Conservation (phyloP, 2,888 invertebrate genomes). For the Harmothoe impar region DNA sequence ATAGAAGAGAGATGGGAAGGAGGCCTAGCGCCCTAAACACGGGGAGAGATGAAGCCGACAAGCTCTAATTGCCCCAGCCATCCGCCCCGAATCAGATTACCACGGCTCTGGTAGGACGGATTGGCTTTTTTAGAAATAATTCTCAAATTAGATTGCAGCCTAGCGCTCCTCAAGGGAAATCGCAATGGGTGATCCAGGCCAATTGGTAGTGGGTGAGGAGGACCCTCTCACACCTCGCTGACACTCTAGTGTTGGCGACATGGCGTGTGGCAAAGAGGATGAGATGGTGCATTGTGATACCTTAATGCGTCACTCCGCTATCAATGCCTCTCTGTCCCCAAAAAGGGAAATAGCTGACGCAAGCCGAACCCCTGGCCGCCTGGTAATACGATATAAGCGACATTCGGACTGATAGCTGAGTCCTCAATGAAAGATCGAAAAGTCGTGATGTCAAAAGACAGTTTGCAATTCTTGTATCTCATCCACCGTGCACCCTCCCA, state of each 20-base stretch:
- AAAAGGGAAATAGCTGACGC: too few species aligned
- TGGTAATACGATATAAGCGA: too few species aligned
- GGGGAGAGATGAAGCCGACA: slow-evolving; percentile 26
- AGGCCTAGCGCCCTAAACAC: slow-evolving; percentile 6
- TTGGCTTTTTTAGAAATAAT: neutral
- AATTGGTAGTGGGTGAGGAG: neutral
- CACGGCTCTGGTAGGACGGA: neutral
- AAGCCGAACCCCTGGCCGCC: too few species aligned
- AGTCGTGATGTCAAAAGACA: too few species aligned
- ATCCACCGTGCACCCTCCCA: too few species aligned
- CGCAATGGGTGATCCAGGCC: slow-evolving; percentile 3
- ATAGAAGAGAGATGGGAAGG: neutral
- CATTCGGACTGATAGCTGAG: too few species aligned
- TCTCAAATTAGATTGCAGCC: slow-evolving; percentile 23
- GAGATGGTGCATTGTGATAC: neutral
- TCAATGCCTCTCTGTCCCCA: neutral
- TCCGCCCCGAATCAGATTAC: slow-evolving; percentile 21
- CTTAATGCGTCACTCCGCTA: slow-evolving; percentile 4
- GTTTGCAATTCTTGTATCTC: too few species aligned
- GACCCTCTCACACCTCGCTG: neutral
- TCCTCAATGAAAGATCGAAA: too few species aligned
- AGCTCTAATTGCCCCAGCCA: slow-evolving; percentile 17
- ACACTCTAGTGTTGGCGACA: neutral
- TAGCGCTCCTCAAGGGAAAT: neutral
- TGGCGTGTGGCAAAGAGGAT: neutral